Conservation (phyloP, 2,113 vertebrate genomes). For the Daubentonia madagascariensis region DNA sequence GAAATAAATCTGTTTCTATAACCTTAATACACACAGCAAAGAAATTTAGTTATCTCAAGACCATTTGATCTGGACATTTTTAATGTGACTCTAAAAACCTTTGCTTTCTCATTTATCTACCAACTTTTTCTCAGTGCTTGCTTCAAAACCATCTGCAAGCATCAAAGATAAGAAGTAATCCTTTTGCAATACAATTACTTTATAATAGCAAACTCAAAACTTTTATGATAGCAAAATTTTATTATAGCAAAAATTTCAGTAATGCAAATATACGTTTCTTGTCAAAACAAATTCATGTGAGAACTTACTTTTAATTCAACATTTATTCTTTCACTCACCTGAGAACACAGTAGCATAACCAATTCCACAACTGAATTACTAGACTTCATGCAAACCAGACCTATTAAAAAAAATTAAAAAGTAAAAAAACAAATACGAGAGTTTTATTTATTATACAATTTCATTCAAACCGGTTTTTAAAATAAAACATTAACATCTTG, state of each 20-base stretch:
- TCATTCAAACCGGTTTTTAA: neutral
- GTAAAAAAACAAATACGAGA: neutral
- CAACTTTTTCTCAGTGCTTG: neutral
- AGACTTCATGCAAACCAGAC: conserved; percentile 98
- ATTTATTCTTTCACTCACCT: conserved; percentile 86
- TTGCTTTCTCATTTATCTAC: conserved; percentile 11
- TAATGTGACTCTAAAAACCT: conserved; percentile 37
- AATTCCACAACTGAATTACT: conserved; percentile 99
- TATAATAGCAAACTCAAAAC: conserved; percentile 21
- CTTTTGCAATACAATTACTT: neutral
- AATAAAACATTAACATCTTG: conserved; percentile 6
- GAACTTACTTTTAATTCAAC: conserved; percentile 70
- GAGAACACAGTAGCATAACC: conserved; percentile 99
- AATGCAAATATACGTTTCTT: neutral
- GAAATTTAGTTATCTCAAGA: conserved; percentile 48
- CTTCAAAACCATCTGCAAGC: neutral
- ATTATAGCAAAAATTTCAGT: neutral
- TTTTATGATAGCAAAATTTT: neutral
- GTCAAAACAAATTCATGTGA: conserved; percentile 81
- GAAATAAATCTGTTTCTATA: conserved; percentile 79
- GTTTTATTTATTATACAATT: neutral
- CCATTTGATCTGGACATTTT: conserved; percentile 41
- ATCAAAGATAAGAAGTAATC: neutral
- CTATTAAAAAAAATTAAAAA: conserved; percentile 80
- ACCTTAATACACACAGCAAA: conserved; percentile 60